Conservation (phyloP, 2,888 invertebrate genomes). For the Dimorphilus gyrociliatus region DNA sequence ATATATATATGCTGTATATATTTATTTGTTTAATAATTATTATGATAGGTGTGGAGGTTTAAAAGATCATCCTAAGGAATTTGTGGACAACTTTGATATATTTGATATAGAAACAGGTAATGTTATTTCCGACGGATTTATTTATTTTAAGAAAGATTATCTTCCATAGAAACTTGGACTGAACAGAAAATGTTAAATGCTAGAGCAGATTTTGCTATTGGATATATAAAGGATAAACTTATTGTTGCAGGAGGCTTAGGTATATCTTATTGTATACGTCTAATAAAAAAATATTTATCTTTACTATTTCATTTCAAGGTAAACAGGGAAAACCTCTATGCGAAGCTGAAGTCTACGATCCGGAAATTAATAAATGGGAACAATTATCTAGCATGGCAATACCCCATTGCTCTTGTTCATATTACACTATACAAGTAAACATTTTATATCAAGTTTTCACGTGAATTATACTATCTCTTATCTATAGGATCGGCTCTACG, state of each 20-base stretch:
- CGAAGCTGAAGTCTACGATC: slow-evolving; percentile 22
- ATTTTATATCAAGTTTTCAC: too few relatives aligned
- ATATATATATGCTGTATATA: too few relatives aligned
- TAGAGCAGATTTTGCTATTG: slow-evolving; percentile 31
- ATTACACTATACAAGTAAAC: too few relatives aligned
- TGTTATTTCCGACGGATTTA: background rate
- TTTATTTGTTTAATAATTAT: too few relatives aligned
- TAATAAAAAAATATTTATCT: background rate
- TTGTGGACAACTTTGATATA: slow-evolving; percentile 27
- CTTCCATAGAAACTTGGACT: too few relatives aligned
- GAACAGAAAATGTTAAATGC: slow-evolving; percentile 28
- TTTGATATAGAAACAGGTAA: slow-evolving; percentile 25
- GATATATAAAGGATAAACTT: slow-evolving; percentile 19
- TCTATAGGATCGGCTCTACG: slow-evolving; percentile 18
- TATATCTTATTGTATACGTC: slow-evolving; percentile 10
- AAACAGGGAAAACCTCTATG: slow-evolving; percentile 25
- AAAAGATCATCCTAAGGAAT: slow-evolving; percentile 22
- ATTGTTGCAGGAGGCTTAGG: slow-evolving; percentile 31
- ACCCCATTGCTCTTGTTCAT: slow-evolving; percentile 24
- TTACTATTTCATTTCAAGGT: slow-evolving; percentile 13
- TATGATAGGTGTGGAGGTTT: slow-evolving; percentile 32
- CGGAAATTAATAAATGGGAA: slow-evolving; percentile 20
- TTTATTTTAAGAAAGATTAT: background rate
- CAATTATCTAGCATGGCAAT: slow-evolving; percentile 14
- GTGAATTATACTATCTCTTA: too few relatives aligned